Conservation (phyloP, 2,797 vertebrate genomes). For the Sebastes flavidus region DNA sequence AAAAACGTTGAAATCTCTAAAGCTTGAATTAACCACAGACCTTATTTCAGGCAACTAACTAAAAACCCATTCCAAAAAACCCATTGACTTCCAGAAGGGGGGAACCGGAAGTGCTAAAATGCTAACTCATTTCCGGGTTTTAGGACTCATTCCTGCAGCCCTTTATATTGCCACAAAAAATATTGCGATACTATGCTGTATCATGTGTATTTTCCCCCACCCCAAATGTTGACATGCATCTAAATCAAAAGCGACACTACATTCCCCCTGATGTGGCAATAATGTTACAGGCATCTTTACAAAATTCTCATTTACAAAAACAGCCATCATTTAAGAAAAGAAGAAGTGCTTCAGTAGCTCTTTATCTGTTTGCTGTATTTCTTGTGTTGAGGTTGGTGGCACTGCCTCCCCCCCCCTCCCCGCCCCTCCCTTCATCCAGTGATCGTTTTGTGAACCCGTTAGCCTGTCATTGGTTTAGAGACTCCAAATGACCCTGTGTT, state of each 20-base stretch:
- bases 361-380: constrained; percentile 61
- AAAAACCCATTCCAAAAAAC: too few species aligned
- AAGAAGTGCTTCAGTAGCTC: constrained; percentile 33
- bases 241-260: neutral
- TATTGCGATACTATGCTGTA: too few species aligned
- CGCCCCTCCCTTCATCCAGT: constrained; percentile 61
- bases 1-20: too few species aligned
- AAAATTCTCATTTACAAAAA: constrained; percentile 4
- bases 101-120: too few species aligned
- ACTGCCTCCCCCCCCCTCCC: constrained; percentile 8
- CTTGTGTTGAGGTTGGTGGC: constrained; percentile 49
- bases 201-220: too few species aligned
- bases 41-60: too few species aligned
- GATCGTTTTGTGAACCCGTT: constrained; percentile 81
- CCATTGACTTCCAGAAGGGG: too few species aligned
- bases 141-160: too few species aligned
- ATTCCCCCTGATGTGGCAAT: neutral
- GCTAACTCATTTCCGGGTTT: too few species aligned
- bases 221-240: neutral
- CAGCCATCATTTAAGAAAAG: constrained; percentile 34
- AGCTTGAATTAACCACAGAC: too few species aligned
- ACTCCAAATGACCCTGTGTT: constrained; percentile 82
- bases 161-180: too few species aligned
- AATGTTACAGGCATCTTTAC: neutral
- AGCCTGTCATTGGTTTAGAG: constrained; percentile 80